Evolutionary conservation across 2,797 vertebrate species (phyloP).

Genomic region (Eleutherodactylus coqui): DNA sequence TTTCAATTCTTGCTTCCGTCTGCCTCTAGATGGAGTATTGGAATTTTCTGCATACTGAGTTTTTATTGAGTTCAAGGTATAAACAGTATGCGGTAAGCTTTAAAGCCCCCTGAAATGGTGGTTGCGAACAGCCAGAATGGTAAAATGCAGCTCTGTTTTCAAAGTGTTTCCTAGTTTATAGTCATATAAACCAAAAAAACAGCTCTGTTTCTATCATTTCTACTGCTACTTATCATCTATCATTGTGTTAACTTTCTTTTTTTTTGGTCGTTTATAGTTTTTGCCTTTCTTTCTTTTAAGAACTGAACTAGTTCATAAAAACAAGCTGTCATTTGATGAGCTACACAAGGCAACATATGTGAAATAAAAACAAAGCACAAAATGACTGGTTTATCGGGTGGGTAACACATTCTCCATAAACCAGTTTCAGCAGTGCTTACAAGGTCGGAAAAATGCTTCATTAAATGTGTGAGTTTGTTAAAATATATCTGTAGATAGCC

Average conservation of each 20-base stretch:
- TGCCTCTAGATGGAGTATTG: neutral
- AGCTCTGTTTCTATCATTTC: neutral
- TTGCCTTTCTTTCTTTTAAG: neutral
- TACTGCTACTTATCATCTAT: neutral
- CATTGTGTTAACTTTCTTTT: neutral
- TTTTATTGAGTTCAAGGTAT: neutral
- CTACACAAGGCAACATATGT: slow-evolving; percentile 11
- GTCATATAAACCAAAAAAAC: neutral
- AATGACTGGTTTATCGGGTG: slow-evolving; percentile 18
- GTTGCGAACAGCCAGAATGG: neutral
- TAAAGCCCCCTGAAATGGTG: neutral
- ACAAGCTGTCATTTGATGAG: slow-evolving; percentile 20
- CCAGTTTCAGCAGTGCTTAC: neutral
- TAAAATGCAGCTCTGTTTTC: neutral
- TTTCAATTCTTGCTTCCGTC: neutral
- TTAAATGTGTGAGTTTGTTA: slow-evolving; percentile 41
- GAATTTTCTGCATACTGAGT: neutral
- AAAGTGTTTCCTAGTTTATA: neutral
- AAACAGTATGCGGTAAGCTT: neutral
- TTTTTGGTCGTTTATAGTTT: neutral
- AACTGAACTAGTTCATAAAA: neutral
- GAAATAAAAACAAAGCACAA: slow-evolving; percentile 28
- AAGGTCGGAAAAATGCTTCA: slow-evolving; percentile 12
- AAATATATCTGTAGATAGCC: slow-evolving; percentile 32
- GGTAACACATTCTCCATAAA: neutral